A percentile compares a stretch with the other conserved stretches of the same genome.
Conservation (phyloP, 2,888 invertebrate species). For the Ophion slaviceki region DNA sequence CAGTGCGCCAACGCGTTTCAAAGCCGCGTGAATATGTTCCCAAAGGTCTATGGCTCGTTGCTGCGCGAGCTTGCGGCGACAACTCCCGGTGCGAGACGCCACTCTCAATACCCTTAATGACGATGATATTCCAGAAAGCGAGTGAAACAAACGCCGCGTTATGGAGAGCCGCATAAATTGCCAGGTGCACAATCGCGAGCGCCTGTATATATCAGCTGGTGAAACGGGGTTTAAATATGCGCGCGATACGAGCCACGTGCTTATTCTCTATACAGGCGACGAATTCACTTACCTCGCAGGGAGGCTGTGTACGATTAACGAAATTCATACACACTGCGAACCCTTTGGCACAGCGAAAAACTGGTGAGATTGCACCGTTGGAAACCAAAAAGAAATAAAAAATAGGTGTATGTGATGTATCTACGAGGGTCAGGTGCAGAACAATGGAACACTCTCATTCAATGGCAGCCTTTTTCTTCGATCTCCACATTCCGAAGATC, state of each 20-base stretch:
- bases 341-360: background rate
- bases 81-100: conserved; percentile 51
- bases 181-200: background rate
- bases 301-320: background rate
- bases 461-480: background rate
- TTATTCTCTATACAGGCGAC: background rate
- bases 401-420: background rate
- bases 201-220: background rate
- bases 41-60: conserved; percentile 7
- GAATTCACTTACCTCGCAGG: background rate
- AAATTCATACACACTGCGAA: background rate
- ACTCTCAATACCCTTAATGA: conserved; percentile 31
- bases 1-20: conserved; percentile 6
- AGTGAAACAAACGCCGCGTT: background rate
- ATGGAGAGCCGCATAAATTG: background rate
- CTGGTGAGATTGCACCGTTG: background rate
- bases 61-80: conserved; percentile 11
- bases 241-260: background rate
- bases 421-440: background rate
- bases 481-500: background rate
- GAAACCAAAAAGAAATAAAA: background rate
- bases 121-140: background rate
- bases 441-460: background rate
- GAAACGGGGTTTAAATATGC: background rate
- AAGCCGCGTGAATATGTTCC: conserved; percentile 20